Conservation (phyloP, 2,888 invertebrate species). For the Rhamnusium bicolor region DNA sequence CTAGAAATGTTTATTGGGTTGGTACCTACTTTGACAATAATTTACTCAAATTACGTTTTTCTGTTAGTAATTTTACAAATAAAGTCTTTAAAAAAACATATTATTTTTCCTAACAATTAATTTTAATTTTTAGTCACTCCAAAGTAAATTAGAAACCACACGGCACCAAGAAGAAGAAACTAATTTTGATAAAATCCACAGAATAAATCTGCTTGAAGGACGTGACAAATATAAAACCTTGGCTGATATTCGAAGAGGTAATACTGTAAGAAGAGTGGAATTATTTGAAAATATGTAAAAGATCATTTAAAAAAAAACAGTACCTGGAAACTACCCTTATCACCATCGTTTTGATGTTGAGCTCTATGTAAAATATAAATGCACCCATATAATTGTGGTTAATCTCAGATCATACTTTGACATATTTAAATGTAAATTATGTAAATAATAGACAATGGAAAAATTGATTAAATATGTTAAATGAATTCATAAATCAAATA, state of each 20-base stretch:
- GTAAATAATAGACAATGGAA: neutral
- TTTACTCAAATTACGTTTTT: too few relatives aligned
- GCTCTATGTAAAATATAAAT: neutral
- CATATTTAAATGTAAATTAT: neutral
- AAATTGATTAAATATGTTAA: neutral
- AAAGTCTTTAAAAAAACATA: too few relatives aligned
- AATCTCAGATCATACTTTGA: neutral
- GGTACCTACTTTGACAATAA: too few relatives aligned
- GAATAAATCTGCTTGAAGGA: slow-evolving; percentile 65
- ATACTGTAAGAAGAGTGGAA: slow-evolving; percentile 67
- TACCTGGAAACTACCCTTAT: neutral
- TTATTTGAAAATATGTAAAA: slow-evolving; percentile 68
- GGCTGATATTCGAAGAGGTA: slow-evolving; percentile 67
- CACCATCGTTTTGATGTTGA: neutral
- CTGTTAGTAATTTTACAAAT: too few relatives aligned
- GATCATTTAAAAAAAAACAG: neutral
- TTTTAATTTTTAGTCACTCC: slow-evolving; percentile 60
- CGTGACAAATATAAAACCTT: slow-evolving; percentile 68
- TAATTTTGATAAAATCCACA: slow-evolving; percentile 65
- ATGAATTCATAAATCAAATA: neutral
- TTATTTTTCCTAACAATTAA: neutral
- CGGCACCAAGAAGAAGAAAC: slow-evolving; percentile 64
- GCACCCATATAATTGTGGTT: neutral
- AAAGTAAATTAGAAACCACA: slow-evolving; percentile 63
- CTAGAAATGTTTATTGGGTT: too few relatives aligned